Base-by-base conservation (phyloP, 2,888 invertebrate genomes). In the Xylota segnis region DNA sequence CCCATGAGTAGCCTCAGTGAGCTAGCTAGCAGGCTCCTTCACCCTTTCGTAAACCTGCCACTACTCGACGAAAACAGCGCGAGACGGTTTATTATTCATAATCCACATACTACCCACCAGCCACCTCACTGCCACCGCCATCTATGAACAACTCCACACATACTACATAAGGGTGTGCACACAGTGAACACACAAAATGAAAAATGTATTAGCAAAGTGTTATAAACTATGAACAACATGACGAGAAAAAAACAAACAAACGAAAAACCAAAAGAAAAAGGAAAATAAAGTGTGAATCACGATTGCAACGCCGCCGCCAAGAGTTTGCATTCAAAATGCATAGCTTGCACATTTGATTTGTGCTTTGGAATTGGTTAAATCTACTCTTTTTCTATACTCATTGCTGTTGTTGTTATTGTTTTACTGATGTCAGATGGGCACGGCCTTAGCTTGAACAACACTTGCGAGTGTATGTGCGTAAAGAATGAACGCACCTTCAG, bases 201-300 rank as follows among this genome's bases (percentile, higher is more conserved):
- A 47, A 37, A 40, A 61, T 23, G 23, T 50, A 77, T 66, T 77
- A 56, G 37, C 63, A 68, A 77, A 68, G 59, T 68, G 68, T 66
- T 75, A 65, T 37, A 58, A 59, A 37, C 71, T 47, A 58, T 37
- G 50, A 68, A 23, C 52, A 52, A 59, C 23, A 75, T 29, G 5
- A 70, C 47, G 52, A 54, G 45, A 74, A 34, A 5, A n/a, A n/a
- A n/a, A n/a, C n/a, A n/a, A 56, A 58, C 14, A 65, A 72, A 23
- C 23, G 3, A 34, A 78, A 45, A 10, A 43, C 32, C 16, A n/a
- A 45, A 34, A 45, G 16, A 37, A 40, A 68, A 32, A 27, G 45
- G 9, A 74, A 54, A 29, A 79, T 29, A 47, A 77, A 74, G 70
- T 84, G 70, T 79, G 79, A 84, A 79, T 79, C 83, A 84, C 52